Base-by-base conservation (phyloP, 64 coral and sea anemone species). In the Montipora sp. region DNA sequence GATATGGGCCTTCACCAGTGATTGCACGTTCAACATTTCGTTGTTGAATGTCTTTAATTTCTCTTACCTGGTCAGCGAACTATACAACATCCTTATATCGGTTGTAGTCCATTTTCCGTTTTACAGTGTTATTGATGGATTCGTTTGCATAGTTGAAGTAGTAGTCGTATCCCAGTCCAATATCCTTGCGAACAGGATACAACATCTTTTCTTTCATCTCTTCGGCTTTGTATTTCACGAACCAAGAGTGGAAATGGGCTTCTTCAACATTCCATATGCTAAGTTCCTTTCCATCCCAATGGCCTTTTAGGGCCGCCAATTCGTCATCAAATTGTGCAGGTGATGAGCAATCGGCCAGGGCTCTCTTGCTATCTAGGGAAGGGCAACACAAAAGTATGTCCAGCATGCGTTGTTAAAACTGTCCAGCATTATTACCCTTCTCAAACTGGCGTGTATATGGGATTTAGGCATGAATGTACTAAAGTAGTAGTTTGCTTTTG, bases 131-230 rank as follows among this genome's bases (percentile, higher is more conserved):
- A 14, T 83, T 91, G 22, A 83, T 91, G 19, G 78, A 82, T 80
- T 91, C 89, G 19, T 79, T 91, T 22, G 78, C 79, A 74, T 91
- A 83, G 63, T 91, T 79, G 21, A 83, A 91, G 36, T 82, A 83
- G 45, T 75, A 91, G 68, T 81, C 80, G 47, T 74, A 48, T 27
- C 89, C 59, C 16, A 91, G 69, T 13, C 89, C 78, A 46, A 73
- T 71, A 69, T 69, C 89, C 49, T 67, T 47, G 11, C 79, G 24
- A 14, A 83, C 80, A 3, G 75, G 65, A 83, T 73, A 80, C 12
- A 91, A 58, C 79, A 83, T 83, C 47, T 91, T 83, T 63, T 70
- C 44, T 27, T 91, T 91, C 63, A 91, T 83, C 53, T 84, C 80
- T 43, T 92, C 68, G 11, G 90, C 90, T 48, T 83, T 46, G 22